Evolutionary conservation across 2,888 invertebrate species (phyloP).

Genomic region (Oxytorus armatus): DNA sequence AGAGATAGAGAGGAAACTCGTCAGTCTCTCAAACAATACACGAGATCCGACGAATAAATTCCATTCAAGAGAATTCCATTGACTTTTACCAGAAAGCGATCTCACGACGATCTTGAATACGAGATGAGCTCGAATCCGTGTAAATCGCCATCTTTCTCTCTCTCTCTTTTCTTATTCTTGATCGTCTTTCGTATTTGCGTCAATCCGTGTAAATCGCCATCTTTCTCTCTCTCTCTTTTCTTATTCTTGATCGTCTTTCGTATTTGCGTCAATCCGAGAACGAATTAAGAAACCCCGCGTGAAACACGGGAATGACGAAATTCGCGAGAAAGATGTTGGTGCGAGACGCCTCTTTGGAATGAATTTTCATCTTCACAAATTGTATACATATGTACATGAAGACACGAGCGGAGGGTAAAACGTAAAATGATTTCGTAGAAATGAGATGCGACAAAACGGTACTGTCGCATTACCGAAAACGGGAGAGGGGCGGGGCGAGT

Average conservation of each 20-base stretch:
- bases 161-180: conserved; percentile 9
- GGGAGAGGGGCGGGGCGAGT: conserved; percentile 11
- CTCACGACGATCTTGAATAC: conserved; percentile 75
- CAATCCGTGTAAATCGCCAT: conserved; percentile 70
- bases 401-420: background rate
- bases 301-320: conserved; percentile 47
- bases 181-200: conserved; percentile 78
- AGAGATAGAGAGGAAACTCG: conserved; percentile 28
- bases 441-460: conserved; percentile 58
- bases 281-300: conserved; percentile 76
- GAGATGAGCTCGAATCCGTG: conserved; percentile 76
- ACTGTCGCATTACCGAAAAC: conserved; percentile 52
- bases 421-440: conserved; percentile 55
- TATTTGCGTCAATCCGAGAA: conserved; percentile 80
- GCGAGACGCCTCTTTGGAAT: conserved; percentile 27
- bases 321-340: conserved; percentile 4
- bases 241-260: conserved; percentile 69
- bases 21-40: conserved; percentile 41
- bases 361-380: conserved; percentile 24
- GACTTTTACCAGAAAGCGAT: conserved; percentile 74
- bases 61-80: conserved; percentile 76
- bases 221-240: conserved; percentile 12
- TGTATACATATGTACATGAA: background rate
- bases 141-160: conserved; percentile 25
- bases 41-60: conserved; percentile 58